These are phyloP conservation scores for Schizotus pectinicornis DNA, from an alignment of 2,888 invertebrate species.

Conservation along the genomic window DNA sequence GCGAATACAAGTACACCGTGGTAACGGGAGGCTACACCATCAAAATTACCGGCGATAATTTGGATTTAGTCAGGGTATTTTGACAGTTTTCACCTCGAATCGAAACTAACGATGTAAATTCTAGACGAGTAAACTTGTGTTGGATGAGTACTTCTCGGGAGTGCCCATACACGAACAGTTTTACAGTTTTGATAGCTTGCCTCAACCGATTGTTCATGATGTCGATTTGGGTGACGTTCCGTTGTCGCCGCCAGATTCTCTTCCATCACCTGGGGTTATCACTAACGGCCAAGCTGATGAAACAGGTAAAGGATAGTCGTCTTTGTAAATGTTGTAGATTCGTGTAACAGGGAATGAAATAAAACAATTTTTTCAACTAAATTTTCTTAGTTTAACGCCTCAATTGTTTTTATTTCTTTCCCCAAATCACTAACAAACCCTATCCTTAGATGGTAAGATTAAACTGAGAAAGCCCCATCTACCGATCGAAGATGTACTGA, in stretches of 20 bases:
- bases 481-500: slow-evolving; percentile 51
- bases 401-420: slow-evolving; percentile 16
- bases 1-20: slow-evolving; percentile 89
- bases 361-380: slow-evolving; percentile 11
- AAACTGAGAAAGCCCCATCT: slow-evolving; percentile 52
- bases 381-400: slow-evolving; percentile 3
- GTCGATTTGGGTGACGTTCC: slow-evolving; percentile 44
- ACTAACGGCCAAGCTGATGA: slow-evolving; percentile 37
- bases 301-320: slow-evolving; percentile 38
- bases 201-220: slow-evolving; percentile 49
- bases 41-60: slow-evolving; percentile 84
- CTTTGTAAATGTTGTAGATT: slow-evolving; percentile 7
- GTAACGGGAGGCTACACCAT: slow-evolving; percentile 79
- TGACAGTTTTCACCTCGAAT: too few relatives aligned
- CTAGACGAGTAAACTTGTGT: slow-evolving; percentile 84
- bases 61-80: slow-evolving; percentile 81
- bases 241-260: slow-evolving; percentile 51
- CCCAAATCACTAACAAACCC: slow-evolving; percentile 10
- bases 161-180: slow-evolving; percentile 57
- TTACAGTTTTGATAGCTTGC: slow-evolving; percentile 57
- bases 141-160: slow-evolving; percentile 81
- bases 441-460: slow-evolving; percentile 16
- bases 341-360: slow-evolving; percentile 10
- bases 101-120: not conserved
- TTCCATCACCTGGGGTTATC: slow-evolving; percentile 48